Evolutionary conservation across 2,888 invertebrate species (phyloP), one percentile per base, ranked within the genome.

Genomic region (Agrotis ipsilon): DNA sequence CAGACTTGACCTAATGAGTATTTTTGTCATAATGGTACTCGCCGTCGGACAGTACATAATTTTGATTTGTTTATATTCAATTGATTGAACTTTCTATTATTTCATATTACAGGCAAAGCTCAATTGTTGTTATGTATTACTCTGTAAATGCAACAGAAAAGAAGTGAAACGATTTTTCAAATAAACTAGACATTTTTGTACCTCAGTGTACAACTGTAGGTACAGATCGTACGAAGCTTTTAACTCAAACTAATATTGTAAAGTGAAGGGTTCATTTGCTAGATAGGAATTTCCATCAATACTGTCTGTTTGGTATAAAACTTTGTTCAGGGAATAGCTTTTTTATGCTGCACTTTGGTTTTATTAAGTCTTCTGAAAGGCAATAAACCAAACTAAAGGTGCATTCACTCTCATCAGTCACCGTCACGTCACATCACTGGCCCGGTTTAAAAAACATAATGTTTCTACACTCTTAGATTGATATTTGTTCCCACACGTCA

Each of bases 201-300:
- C 57, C 24, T 63, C 5, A n/a, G 57, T 49, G 32, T 46, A 71
- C n/a, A n/a, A n/a, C n/a, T n/a, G n/a, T n/a, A n/a, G n/a, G n/a
- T n/a, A n/a, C 60, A 70, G 58, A 77, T 57, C 19, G 45, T 57
- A 57, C 21, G 18, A 48, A 67, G 45, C 78, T 77, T 77, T 81
- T 49, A 52, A 80, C 51, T 70, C 62, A 54, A 55, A 66, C 24
- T 52, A 43, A 48, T 78, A 46, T 48, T 61, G 52, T 63, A 16
- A 43, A 81, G 46, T 11, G 19, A 62, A 57, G n/a, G 13, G 19
- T 77, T 63, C 45, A 77, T 80, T 75, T 75, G 32, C 55, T 43
- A 59, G 52, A 68, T 46, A 62, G 14, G 14, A 59, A 54, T 58
- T 61, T 49, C 52, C 16, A 66, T 39, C 24, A 74, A 58, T 19